phyloP scores from a whole-genome alignment of 1,140 invertebrate species.

The Zaprionus ornatus region DNA sequence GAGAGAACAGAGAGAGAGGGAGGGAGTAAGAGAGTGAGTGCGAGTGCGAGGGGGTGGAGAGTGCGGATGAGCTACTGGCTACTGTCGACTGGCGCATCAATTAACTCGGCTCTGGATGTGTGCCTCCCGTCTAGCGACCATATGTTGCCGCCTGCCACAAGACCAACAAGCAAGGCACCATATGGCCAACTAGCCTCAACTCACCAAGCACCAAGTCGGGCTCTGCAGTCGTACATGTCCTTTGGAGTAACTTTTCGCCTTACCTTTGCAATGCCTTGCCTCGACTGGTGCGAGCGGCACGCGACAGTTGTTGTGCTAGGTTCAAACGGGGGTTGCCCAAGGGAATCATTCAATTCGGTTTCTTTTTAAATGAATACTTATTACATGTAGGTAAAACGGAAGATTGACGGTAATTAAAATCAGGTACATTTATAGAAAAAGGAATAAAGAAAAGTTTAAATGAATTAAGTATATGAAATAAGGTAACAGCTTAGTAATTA shows the following conservation, averaged over 20 bases:
- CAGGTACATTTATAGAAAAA: neutral
- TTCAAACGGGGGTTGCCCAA: neutral
- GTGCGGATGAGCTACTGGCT: slow-evolving; percentile 61
- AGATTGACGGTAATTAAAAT: neutral
- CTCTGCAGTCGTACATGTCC: slow-evolving; percentile 26
- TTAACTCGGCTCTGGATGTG: slow-evolving; percentile 59
- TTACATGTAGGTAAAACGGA: neutral
- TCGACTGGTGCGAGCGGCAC: slow-evolving; percentile 3
- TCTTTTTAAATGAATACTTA: neutral
- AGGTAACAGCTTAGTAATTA: no score
- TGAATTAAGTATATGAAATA: neutral
- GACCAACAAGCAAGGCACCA: slow-evolving; percentile 42
- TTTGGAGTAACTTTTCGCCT: slow-evolving; percentile 19
- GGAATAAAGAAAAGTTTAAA: neutral
- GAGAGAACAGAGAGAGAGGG: neutral
- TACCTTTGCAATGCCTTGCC: slow-evolving; percentile 4
- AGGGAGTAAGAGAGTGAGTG: neutral
- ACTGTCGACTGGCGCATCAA: slow-evolving; percentile 60
- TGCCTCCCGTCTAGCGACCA: slow-evolving; percentile 74
- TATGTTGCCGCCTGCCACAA: slow-evolving; percentile 67
- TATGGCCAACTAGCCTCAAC: slow-evolving; percentile 46
- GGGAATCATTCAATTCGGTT: neutral
- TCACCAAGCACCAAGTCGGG: neutral
- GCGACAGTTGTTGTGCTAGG: slow-evolving; percentile 39
- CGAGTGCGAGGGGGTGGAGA: neutral